Evolutionary conservation across 2,797 vertebrate species (phyloP).

Genomic region (Fratercula arctica): DNA sequence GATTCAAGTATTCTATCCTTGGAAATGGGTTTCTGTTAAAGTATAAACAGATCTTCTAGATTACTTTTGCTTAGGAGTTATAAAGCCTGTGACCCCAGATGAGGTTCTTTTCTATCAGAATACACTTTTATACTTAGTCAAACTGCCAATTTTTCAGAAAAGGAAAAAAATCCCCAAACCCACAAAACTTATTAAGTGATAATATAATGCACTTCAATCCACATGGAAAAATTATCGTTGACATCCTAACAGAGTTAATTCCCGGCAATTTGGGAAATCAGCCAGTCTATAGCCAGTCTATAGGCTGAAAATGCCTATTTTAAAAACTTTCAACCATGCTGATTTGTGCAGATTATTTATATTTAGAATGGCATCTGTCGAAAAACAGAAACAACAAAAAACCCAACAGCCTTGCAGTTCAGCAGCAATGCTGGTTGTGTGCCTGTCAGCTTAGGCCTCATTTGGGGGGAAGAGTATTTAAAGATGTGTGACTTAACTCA

Average conservation of each 20-base stretch:
- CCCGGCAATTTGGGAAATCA: not conserved
- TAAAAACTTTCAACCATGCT: not conserved
- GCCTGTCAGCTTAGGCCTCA: accelerated
- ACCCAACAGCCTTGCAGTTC: not conserved
- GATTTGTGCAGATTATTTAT: not conserved
- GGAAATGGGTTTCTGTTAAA: not conserved
- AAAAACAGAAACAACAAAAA: not conserved
- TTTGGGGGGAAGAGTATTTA: not conserved
- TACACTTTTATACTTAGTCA: not conserved
- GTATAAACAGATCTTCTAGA: not conserved
- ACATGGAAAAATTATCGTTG: not conserved
- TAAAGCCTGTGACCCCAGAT: not conserved
- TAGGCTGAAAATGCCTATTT: not conserved
- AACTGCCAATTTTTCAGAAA: not conserved
- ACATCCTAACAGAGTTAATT: not conserved
- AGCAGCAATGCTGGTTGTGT: not conserved
- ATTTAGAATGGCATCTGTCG: not conserved
- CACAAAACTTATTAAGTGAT: not conserved
- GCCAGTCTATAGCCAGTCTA: not conserved
- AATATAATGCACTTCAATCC: not conserved
- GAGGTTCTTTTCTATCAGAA: not conserved
- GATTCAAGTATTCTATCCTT: not conserved
- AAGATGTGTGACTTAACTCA: not conserved
- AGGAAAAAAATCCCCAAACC: not conserved
- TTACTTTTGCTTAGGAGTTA: not conserved